Percentiles rank a stretch among this genome's conserved stretches.
These are phyloP conservation scores for Monochamus saltuarius DNA, from an alignment of 1,140 invertebrate genomes.

Conservation along the genomic window DNA sequence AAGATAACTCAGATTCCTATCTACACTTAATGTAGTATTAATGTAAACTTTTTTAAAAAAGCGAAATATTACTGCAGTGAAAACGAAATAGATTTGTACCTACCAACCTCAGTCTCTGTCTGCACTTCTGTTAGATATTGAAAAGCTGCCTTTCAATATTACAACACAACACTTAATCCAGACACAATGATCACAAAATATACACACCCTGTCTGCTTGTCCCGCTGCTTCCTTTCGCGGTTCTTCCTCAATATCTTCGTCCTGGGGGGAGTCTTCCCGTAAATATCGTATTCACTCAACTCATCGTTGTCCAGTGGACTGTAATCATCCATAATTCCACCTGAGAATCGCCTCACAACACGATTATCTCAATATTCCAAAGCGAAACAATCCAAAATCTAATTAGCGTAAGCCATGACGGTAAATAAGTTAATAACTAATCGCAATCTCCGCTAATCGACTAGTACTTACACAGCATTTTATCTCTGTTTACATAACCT, in stretches of 20 bases:
- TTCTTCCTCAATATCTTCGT: constrained; percentile 56
- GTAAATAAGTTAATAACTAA: constrained; percentile 1
- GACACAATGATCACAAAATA: neutral
- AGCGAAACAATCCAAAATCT: constrained; percentile 3
- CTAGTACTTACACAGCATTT: no score
- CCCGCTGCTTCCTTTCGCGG: constrained; percentile 53
- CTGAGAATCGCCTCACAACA: neutral
- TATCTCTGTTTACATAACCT: no score
- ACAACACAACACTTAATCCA: no score
- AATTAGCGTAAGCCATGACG: constrained; percentile 1
- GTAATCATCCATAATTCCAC: constrained; percentile 14
- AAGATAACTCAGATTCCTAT: no score
- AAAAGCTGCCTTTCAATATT: no score
- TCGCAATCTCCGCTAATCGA: no score
- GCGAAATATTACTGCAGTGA: no score
- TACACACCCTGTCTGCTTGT: constrained; percentile 2
- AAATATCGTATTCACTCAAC: constrained; percentile 51
- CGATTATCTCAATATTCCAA: neutral
- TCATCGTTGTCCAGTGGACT: constrained; percentile 30
- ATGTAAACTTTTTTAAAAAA: no score
- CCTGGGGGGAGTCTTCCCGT: constrained; percentile 57
- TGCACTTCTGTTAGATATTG: no score
- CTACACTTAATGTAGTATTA: no score
- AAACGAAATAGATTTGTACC: no score
- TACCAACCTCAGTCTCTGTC: no score